Base-by-base conservation (phyloP, 1,140 invertebrate genomes). In the Uloborus diversus region DNA sequence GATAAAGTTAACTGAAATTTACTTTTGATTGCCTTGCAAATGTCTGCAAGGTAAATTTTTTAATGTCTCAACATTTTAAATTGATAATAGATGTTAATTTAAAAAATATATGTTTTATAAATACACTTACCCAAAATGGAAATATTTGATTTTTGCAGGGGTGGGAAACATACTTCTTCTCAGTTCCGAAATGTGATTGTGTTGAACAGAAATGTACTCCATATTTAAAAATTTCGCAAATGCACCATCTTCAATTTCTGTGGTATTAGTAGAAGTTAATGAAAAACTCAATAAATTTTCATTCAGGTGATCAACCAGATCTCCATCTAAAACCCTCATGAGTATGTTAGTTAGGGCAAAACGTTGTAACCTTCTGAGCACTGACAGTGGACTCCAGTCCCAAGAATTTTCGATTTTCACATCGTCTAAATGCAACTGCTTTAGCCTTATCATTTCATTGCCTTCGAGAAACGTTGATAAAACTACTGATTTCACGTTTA, bases 131-230 rank as follows among this genome's bases (percentile, higher is more conserved):
- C 59, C 59, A 33, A 75, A 75, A 35, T 64, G 51, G 33, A 75
- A 64, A 47, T 28, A 75, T 23, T 75, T 75, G 11, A 75, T 75
- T 33, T 53, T 75, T 7, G 71, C 37, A 3, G 71, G 59, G 5
- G 17, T 75, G 14, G 71, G 71, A 35, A 75, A 75, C 71, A 75
- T 75, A 59, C 59, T 75, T 25, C 71, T 64, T 17, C 51, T 25
- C 17, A 75, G 27, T 27, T 75, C 57, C 9, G n/a, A 27, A 1
- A 75, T 51, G 4, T 62, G 37, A n/a, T 75, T 75, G 27, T 64
- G 32, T 27, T 75, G 56, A 1, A 75, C 59, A 1, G 71, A 75
- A 1, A 75, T 28, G n/a, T 75, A 64, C 28, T 64, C 42, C 42
- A 75, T 30, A 23, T 64, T 32, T 25, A 11, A 17, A 20, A 75